Conservation (phyloP, 1,140 invertebrate species). For the Melanaphis sacchari region DNA sequence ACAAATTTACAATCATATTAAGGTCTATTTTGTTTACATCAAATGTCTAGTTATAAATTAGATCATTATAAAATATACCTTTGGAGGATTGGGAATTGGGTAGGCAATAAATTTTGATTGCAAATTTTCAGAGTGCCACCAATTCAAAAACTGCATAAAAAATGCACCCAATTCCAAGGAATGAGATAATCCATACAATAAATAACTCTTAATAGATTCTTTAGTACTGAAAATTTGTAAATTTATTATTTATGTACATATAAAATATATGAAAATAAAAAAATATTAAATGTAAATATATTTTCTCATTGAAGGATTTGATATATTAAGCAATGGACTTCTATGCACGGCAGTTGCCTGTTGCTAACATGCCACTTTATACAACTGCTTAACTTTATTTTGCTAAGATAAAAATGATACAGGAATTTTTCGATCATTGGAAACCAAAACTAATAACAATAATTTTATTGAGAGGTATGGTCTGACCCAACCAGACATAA, state of each 20-base stretch:
- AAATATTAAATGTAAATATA: neutral
- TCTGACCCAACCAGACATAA: neutral
- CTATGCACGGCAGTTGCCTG: neutral
- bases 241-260: neutral
- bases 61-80: neutral
- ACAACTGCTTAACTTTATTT: neutral
- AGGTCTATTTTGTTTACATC: neutral
- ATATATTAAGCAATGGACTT: no score
- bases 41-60: neutral
- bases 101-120: conserved; percentile 56
- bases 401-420: neutral
- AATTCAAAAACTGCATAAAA: conserved; percentile 59
- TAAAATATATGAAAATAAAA: neutral
- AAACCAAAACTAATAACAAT: neutral
- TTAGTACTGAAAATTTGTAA: neutral
- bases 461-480: neutral
- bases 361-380: neutral
- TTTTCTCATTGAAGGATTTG: neutral
- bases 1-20: no score
- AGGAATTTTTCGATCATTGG: neutral
- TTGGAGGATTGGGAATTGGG: conserved; percentile 53
- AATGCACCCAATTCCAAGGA: conserved; percentile 58
- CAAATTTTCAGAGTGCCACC: conserved; percentile 58
- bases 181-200: conserved; percentile 51
- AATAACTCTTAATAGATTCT: conserved; percentile 35